phyloP scores from a whole-genome alignment of 2,113 vertebrate genomes.

The Ceyx cyanopectus region DNA sequence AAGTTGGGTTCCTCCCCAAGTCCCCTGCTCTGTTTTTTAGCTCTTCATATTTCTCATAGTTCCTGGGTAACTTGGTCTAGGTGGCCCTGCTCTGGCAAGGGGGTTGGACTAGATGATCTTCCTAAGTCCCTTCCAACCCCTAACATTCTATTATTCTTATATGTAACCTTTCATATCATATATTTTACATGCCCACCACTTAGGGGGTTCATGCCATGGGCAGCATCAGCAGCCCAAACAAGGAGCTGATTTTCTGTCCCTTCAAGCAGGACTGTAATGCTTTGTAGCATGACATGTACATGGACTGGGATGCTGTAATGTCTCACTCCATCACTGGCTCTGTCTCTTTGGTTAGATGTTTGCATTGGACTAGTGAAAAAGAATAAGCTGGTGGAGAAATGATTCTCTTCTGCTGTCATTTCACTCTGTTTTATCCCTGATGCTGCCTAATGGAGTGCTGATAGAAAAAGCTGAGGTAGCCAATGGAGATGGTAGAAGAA shows the following conservation, averaged over 20 bases:
- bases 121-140: no score
- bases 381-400: background rate
- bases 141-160: no score
- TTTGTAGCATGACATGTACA: background rate
- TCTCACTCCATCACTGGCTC: background rate
- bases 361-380: background rate
- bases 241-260: background rate
- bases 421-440: background rate
- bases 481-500: background rate
- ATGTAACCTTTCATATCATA: accelerated
- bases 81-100: no score
- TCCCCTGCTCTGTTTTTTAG: background rate
- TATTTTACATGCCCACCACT: background rate
- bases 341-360: background rate
- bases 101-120: no score
- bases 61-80: no score
- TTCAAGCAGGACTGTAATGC: background rate
- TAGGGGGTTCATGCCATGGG: background rate
- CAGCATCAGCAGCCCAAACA: background rate
- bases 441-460: accelerated
- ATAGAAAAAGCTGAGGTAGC: background rate
- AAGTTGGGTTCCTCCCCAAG: background rate
- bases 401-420: background rate
- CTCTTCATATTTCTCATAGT: accelerated
- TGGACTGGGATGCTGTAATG: accelerated